Evolutionary conservation across 2,113 vertebrate genomes (phyloP), one percentile per base, ranked within the genome.

Genomic region (Prunella fulvescens): DNA sequence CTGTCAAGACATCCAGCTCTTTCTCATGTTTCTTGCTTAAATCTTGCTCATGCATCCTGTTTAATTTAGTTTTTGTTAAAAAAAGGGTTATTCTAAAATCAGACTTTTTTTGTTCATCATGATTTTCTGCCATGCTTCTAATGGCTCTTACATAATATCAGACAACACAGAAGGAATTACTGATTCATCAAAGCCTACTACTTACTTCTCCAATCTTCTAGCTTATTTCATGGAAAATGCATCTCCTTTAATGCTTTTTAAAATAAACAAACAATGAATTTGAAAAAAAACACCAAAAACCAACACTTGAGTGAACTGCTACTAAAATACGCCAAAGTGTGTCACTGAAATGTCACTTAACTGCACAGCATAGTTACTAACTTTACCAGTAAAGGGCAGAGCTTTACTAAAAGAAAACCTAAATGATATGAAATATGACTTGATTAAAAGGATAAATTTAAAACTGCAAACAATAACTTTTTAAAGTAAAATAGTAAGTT

Each of bases 21-120:
- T 99, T 98, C 97, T 99, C 99, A 84, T 99, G 99, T 97, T 98
- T 99, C 98, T 99, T 99, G 96, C 97, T 98, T 98, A 99, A 97
- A 98, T 99, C 99, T 98, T 99, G 99, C 95, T 99, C 99, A 93
- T 99, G 98, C 86, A 98, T 98, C 98, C 99, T 99, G 98, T 98
- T 98, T 95, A 95, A 98, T 98, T 98, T 97, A 94, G 97, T 97
- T 98, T 97, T 97, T 96, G 95, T 98, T 98, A 98, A 98, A 97
- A 97, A 97, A 76, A 97, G 97, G 93, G 93, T 98, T 98, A 98
- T 96, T 98, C 96, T 97, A 90, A 97, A 60, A 93, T 91, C 86
- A 95, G 67, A 96, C 78, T 95, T 60, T 31, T 31, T 77, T 97
- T 96, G 81, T 88, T 96, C 83, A 76, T 95, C 65, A 95, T 40